Evolutionary conservation across 2,113 vertebrate species (phyloP).

Genomic region (Cromileptes altivelis): DNA sequence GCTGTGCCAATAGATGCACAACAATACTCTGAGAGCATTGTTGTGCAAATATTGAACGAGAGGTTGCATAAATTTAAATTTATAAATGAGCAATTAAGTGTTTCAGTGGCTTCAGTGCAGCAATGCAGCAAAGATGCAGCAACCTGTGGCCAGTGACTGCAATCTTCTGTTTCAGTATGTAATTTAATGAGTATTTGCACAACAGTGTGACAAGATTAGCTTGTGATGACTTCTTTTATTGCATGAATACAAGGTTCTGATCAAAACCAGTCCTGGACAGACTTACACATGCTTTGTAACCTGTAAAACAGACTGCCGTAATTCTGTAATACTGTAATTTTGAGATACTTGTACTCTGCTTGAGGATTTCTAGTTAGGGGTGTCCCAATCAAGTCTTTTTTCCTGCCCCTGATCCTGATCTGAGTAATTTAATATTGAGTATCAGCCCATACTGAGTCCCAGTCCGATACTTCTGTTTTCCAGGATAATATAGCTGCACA

Average conservation of each 20-base stretch:
- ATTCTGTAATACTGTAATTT: no score
- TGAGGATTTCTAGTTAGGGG: neutral
- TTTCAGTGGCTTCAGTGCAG: conserved; percentile 38
- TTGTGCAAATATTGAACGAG: conserved; percentile 3
- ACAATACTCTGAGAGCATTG: neutral
- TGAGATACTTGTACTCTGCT: neutral
- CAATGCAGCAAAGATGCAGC: conserved; percentile 49
- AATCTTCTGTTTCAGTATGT: conserved; percentile 20
- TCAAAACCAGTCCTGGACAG: neutral
- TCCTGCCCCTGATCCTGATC: no score
- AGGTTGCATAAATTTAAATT: neutral
- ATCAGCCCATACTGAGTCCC: no score
- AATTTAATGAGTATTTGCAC: neutral
- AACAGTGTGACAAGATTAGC: neutral
- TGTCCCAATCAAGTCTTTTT: no score
- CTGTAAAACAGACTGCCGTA: neutral
- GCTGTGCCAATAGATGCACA: neutral
- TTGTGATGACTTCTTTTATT: neutral
- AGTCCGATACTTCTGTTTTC: no score
- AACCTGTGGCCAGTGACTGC: conserved; percentile 1
- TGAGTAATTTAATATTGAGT: no score
- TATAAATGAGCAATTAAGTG: neutral
- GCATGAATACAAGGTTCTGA: neutral
- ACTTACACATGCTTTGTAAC: neutral
- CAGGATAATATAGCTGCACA: no score